Evolutionary conservation across 2,888 invertebrate species (phyloP).

Genomic region (Folsomia manolachei): DNA sequence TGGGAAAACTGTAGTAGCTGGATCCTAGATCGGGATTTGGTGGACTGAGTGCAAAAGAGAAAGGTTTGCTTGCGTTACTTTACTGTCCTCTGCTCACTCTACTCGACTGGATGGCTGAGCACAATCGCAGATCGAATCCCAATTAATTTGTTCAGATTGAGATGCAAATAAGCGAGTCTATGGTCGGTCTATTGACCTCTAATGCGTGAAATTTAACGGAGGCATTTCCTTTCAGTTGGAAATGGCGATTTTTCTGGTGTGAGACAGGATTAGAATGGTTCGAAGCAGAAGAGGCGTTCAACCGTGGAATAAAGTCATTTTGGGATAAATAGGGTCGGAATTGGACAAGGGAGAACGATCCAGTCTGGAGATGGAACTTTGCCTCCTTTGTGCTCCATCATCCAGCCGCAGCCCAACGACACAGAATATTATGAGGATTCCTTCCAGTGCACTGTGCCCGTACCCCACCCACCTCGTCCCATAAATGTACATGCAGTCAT

Average conservation of each 20-base stretch:
- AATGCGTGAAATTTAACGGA: constrained; percentile 52
- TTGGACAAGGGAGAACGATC: constrained; percentile 50
- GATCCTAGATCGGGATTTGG: too few species aligned
- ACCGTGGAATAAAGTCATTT: constrained; percentile 52
- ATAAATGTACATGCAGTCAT: too few species aligned
- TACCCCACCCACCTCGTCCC: too few species aligned
- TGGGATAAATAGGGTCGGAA: constrained; percentile 51
- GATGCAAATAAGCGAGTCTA: constrained; percentile 52
- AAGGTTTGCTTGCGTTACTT: not conserved
- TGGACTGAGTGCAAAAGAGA: not conserved
- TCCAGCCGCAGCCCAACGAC: not conserved
- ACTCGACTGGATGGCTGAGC: not conserved
- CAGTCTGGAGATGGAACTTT: constrained; percentile 30
- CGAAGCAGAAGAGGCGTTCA: constrained; percentile 49
- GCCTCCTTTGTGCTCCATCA: not conserved
- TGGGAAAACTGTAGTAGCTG: not conserved
- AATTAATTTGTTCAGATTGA: constrained; percentile 52
- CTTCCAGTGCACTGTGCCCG: too few species aligned
- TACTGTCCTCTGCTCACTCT: not conserved
- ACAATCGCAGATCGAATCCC: constrained; percentile 47
- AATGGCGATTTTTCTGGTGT: constrained; percentile 51
- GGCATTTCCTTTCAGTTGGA: constrained; percentile 51
- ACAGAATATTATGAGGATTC: too few species aligned
- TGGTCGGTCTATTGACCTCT: constrained; percentile 51
- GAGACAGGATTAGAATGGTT: constrained; percentile 48